Conservation (phyloP, 2,888 invertebrate genomes). For the Lacanobia oleracea region DNA sequence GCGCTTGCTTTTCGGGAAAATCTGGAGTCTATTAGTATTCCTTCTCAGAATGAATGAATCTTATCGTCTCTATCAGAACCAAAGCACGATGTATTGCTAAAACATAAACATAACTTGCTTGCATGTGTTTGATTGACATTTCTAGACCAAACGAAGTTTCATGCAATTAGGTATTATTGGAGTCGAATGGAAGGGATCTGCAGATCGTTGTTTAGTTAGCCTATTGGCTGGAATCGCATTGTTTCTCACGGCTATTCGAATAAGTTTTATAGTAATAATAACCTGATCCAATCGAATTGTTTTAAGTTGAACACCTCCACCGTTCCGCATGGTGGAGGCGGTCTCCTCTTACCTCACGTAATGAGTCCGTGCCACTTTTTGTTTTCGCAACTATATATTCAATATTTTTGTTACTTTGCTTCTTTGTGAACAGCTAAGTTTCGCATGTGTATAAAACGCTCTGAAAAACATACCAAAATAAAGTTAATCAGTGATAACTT, state of each 20-base stretch:
- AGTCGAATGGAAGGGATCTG: conserved; percentile 68
- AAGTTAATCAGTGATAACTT: conserved; percentile 3
- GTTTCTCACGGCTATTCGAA: conserved; percentile 62
- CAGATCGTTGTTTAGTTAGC: background rate
- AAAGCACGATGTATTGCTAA: conserved; percentile 54
- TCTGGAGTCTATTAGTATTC: conserved; percentile 10
- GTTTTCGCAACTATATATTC: conserved; percentile 70
- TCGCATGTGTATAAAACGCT: conserved; percentile 29
- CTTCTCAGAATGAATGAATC: conserved; percentile 31
- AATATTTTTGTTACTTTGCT: conserved; percentile 69
- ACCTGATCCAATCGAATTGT: conserved; percentile 71
- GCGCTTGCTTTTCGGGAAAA: conserved; percentile 21
- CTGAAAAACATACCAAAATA: conserved; percentile 5
- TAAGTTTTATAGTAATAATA: conserved; percentile 60
- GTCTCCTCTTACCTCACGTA: conserved; percentile 73
- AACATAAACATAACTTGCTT: conserved; percentile 63
- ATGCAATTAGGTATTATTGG: conserved; percentile 52
- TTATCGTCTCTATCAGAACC: conserved; percentile 4
- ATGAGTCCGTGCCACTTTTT: conserved; percentile 74
- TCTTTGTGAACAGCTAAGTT: conserved; percentile 52
- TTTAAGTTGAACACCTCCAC: conserved; percentile 65
- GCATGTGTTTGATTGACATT: conserved; percentile 77
- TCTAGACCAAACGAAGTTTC: conserved; percentile 72
- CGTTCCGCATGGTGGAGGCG: conserved; percentile 72
- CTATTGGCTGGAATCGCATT: conserved; percentile 62